A percentile compares a stretch with the other conserved stretches of the same genome.
phyloP scores from a whole-genome alignment of 2,797 vertebrate genomes.

The Morus bassanus region DNA sequence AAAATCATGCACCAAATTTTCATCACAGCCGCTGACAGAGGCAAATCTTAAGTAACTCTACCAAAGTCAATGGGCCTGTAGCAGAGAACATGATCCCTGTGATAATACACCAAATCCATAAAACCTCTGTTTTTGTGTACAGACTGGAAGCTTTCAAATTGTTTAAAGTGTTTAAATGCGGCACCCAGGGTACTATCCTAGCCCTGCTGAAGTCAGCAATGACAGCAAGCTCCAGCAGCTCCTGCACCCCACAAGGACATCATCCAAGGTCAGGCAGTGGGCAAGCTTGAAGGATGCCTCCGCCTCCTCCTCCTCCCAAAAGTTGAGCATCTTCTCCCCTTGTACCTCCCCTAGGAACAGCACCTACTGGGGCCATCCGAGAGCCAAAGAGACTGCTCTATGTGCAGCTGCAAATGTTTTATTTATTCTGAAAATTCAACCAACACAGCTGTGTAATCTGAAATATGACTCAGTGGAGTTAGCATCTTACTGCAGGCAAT shows the following conservation, averaged over 20 bases:
- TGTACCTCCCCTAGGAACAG: not conserved
- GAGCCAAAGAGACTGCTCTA: not conserved
- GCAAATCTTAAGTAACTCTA: not conserved
- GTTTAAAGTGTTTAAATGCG: not conserved
- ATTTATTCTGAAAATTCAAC: constrained; percentile 43
- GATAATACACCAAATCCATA: not conserved
- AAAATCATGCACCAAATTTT: not conserved
- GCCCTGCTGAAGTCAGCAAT: not conserved
- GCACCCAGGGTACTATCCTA: not conserved
- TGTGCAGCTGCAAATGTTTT: constrained; percentile 9
- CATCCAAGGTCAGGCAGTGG: not conserved
- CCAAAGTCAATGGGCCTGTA: not conserved
- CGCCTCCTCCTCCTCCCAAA: not conserved
- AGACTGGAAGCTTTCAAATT: not conserved
- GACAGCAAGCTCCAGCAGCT: not conserved
- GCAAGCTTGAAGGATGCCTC: fast-evolving
- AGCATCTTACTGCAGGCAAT: constrained; percentile 14
- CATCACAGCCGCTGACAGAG: not conserved
- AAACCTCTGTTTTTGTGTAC: not conserved
- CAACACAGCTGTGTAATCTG: constrained; percentile 31
- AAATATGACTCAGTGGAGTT: constrained; percentile 31
- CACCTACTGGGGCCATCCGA: not conserved
- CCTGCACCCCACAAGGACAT: not conserved
- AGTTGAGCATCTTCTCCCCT: not conserved
- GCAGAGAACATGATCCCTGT: not conserved